Conservation (phyloP, 2,797 vertebrate species). For the Peromyscus melanophrys region DNA sequence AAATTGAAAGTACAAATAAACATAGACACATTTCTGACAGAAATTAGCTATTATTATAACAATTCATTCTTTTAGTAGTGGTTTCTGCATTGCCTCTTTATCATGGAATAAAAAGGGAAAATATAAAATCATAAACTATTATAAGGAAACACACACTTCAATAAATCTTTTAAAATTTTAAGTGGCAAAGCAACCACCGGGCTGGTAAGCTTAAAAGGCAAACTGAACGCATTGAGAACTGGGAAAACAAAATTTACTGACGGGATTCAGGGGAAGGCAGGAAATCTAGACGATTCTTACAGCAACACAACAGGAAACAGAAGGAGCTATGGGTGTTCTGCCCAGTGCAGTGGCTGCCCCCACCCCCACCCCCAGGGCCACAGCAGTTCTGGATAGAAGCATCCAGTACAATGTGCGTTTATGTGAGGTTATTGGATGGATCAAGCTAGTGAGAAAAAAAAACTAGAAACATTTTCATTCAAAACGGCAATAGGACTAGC, state of each 20-base stretch:
- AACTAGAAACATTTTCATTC: conserved; percentile 12
- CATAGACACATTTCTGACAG: background rate
- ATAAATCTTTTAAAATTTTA: background rate
- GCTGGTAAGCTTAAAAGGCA: conserved; percentile 33
- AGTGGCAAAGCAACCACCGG: background rate
- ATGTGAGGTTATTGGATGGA: background rate
- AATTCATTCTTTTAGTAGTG: background rate
- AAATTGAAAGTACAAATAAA: background rate
- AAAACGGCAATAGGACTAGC: background rate
- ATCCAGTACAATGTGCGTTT: background rate
- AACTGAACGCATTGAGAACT: conserved; percentile 1
- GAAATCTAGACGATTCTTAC: background rate
- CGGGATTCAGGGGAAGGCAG: conserved; percentile 2
- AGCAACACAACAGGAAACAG: background rate
- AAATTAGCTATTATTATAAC: background rate
- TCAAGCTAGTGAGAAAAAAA: background rate
- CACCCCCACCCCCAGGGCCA: background rate
- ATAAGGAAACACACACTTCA: background rate
- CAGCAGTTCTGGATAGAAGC: background rate
- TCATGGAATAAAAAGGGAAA: background rate
- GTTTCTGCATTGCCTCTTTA: background rate
- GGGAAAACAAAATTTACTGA: conserved; percentile 1
- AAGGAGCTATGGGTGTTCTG: background rate
- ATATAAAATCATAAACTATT: conserved; percentile 2
- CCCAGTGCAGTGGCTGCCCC: background rate